Evolutionary conservation across 2,113 vertebrate genomes (phyloP).

Genomic region (Australoheros scitulus): DNA sequence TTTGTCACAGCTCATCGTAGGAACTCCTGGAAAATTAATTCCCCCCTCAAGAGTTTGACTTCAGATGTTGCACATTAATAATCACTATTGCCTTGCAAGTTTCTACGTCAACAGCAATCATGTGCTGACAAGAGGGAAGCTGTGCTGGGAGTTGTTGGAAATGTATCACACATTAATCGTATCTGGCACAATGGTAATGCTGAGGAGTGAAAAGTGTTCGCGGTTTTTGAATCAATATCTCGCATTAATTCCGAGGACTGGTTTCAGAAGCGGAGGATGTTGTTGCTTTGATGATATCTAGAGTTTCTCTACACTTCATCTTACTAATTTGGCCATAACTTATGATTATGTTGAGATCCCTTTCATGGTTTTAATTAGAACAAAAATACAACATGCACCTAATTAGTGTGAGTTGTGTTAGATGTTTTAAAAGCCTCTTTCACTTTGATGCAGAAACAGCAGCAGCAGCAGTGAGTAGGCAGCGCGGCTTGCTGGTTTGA

Average conservation of each 20-base stretch:
- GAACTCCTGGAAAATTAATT: slow-evolving; percentile 34
- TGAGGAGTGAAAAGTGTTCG: background rate
- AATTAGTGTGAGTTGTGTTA: slow-evolving; percentile 6
- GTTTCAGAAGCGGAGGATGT: background rate
- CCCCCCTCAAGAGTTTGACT: slow-evolving; percentile 19
- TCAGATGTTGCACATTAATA: slow-evolving; percentile 65
- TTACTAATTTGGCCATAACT: slow-evolving; percentile 10
- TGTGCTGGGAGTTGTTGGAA: slow-evolving; percentile 26
- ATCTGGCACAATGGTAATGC: slow-evolving; percentile 12
- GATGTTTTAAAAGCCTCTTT: slow-evolving; percentile 14
- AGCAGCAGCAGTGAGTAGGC: slow-evolving; percentile 12
- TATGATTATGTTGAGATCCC: background rate
- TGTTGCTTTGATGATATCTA: slow-evolving; percentile 13
- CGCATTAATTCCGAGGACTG: background rate
- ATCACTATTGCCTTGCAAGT: slow-evolving; percentile 16
- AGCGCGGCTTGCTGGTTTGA: slow-evolving; percentile 41
- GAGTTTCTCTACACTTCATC: background rate
- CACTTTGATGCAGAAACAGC: slow-evolving; percentile 42
- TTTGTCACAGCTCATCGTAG: slow-evolving; percentile 34
- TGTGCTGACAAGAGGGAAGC: slow-evolving; percentile 13
- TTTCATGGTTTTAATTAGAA: slow-evolving; percentile 14
- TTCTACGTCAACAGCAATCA: slow-evolving; percentile 26
- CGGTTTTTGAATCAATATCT: background rate
- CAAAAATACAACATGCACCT: background rate
- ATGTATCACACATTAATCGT: slow-evolving; percentile 24